Percentiles rank a stretch among this genome's conserved stretches.
phyloP scores from a whole-genome alignment of 2,797 vertebrate genomes.

The Trematomus bernacchii region DNA sequence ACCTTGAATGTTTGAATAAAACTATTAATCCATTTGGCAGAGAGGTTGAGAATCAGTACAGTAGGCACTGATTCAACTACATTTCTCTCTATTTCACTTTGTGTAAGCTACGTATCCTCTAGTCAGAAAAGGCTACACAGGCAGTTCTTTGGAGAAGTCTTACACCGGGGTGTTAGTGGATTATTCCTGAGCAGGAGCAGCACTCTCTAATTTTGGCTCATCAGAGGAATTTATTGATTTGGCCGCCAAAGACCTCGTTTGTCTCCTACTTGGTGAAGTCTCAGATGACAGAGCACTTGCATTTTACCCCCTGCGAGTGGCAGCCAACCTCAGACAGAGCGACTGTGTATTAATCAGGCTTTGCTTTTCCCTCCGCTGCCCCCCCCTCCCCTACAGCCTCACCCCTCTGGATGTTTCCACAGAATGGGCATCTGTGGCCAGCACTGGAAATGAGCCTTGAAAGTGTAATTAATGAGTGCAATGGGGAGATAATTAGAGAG shows the following conservation, averaged over 20 bases:
- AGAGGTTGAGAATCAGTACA: not conserved
- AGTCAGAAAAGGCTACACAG: constrained; percentile 18
- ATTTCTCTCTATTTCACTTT: constrained; percentile 12
- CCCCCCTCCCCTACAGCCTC: constrained; percentile 30
- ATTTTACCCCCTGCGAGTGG: constrained; percentile 69
- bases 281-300: constrained; percentile 70
- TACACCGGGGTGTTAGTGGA: constrained; percentile 22
- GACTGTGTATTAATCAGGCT: constrained; percentile 78
- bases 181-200: constrained; percentile 52
- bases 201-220: constrained; percentile 65
- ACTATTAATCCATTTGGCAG: not conserved
- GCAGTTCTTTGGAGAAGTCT: constrained; percentile 46
- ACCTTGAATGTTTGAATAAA: not conserved
- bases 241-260: constrained; percentile 70
- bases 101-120: constrained; percentile 13
- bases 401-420: constrained; percentile 58
- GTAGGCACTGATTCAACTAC: not conserved
- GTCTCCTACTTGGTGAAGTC: constrained; percentile 68
- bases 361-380: constrained; percentile 11
- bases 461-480: constrained; percentile 81
- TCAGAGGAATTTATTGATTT: constrained; percentile 72
- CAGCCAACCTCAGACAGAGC: constrained; percentile 67
- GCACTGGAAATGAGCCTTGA: constrained; percentile 82
- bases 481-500: constrained; percentile 81
- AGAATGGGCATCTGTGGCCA: constrained; percentile 66